Conservation (phyloP, 2,797 vertebrate species). For the Siniperca scherzeri region DNA sequence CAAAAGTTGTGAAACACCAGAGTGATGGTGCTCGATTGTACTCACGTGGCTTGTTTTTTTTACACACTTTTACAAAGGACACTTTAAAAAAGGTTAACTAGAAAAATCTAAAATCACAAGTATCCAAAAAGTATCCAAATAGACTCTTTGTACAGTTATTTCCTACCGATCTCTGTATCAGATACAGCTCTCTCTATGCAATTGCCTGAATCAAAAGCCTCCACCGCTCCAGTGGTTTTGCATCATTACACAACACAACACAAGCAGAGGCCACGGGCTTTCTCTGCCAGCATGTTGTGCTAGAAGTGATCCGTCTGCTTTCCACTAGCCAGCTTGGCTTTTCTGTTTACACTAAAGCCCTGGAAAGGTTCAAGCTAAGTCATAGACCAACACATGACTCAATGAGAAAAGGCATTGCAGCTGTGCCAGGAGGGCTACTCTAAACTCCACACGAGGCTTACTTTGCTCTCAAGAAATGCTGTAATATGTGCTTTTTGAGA, state of each 20-base stretch:
- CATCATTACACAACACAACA: conserved; percentile 68
- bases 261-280: conserved; percentile 33
- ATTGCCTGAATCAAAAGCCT: conserved; percentile 54
- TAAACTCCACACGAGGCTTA: conserved; percentile 56
- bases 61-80: not conserved
- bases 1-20: not conserved
- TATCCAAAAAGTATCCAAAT: not conserved
- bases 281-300: conserved; percentile 56
- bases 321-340: conserved; percentile 30
- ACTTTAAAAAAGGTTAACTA: not conserved
- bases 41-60: not conserved
- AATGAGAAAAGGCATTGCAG: conserved; percentile 54
- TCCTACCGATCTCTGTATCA: conserved; percentile 18
- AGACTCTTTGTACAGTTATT: not conserved
- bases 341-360: conserved; percentile 49
- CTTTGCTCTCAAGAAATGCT: conserved; percentile 47
- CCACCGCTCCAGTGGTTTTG: conserved; percentile 56
- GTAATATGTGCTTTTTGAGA: conserved; percentile 41
- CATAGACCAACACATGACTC: conserved; percentile 53
- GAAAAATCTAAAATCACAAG: not conserved
- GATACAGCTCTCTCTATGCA: conserved; percentile 4
- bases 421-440: conserved; percentile 61
- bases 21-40: not conserved
- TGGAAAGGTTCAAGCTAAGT: conserved; percentile 47
- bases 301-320: conserved; percentile 47